phyloP scores from a whole-genome alignment of 2,113 vertebrate species.

The Castor canadensis region DNA sequence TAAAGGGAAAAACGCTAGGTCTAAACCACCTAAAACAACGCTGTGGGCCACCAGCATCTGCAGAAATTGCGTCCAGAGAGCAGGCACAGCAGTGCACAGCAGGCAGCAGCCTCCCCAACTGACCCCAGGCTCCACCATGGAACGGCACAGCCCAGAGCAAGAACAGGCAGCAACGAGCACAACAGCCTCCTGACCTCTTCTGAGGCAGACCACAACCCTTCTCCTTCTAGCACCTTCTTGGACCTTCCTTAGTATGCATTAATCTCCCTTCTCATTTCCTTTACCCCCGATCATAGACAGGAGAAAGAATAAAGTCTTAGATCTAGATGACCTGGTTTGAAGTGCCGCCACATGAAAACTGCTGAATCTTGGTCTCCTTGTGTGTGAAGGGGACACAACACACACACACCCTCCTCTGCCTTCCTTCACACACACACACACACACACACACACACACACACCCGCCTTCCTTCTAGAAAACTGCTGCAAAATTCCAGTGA shows the following conservation, averaged over 20 bases:
- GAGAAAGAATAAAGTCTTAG: neutral
- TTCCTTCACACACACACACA: neutral
- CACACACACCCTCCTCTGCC: neutral
- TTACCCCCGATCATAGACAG: neutral
- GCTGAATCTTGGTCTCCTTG: neutral
- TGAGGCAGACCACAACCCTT: neutral
- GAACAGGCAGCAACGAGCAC: fast-evolving
- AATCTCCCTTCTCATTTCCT: neutral
- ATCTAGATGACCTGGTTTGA: neutral
- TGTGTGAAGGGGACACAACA: neutral
- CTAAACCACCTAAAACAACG: neutral
- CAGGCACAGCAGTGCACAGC: no score
- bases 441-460: neutral
- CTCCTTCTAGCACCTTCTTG: neutral
- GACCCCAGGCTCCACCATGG: neutral
- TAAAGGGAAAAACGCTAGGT: neutral
- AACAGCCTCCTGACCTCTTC: neutral
- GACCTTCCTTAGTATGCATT: neutral
- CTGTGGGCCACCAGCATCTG: fast-evolving
- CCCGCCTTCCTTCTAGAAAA: neutral
- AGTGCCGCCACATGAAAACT: neutral
- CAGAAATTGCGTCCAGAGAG: neutral
- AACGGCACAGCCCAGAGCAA: neutral
- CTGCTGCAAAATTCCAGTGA: neutral
- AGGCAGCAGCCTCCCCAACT: neutral